Evolutionary conservation across 1,140 invertebrate genomes (phyloP).

Genomic region (Ostrea edulis): DNA sequence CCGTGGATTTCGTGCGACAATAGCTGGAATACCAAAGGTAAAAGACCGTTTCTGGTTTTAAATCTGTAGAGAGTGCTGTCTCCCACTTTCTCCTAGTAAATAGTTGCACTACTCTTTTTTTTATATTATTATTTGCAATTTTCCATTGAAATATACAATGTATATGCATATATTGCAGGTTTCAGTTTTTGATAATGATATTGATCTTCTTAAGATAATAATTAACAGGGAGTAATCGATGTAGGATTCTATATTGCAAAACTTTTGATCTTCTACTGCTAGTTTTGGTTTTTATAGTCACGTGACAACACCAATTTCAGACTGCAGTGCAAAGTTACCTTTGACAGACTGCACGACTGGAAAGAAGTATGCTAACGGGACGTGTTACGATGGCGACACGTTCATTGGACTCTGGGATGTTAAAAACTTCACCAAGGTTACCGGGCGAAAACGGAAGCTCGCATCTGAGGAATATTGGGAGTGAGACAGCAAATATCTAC

Average conservation of each 20-base stretch:
- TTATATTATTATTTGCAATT: too few relatives aligned
- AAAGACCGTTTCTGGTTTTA: not conserved
- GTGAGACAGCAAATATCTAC: conserved; percentile 42
- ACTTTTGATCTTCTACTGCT: too few relatives aligned
- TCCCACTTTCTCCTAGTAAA: not conserved
- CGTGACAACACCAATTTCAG: conserved; percentile 52
- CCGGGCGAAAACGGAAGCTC: conserved; percentile 57
- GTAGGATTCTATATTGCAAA: too few relatives aligned
- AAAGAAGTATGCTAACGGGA: conserved; percentile 58
- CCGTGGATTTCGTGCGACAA: conserved; percentile 93
- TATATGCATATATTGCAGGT: too few relatives aligned
- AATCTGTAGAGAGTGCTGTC: not conserved
- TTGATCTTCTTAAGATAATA: too few relatives aligned
- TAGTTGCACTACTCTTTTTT: too few relatives aligned
- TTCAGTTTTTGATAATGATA: too few relatives aligned
- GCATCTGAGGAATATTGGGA: conserved; percentile 66
- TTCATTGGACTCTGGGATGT: conserved; percentile 62
- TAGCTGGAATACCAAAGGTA: conserved; percentile 62
- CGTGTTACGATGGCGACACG: conserved; percentile 55
- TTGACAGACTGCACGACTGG: conserved; percentile 53
- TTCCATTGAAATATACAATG: too few relatives aligned
- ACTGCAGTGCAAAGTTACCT: conserved; percentile 68
- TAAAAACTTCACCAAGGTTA: conserved; percentile 57
- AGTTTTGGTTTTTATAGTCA: not conserved
- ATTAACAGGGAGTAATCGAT: too few relatives aligned